Evolutionary conservation across 37 sponge, comb jelly and placozoan species (phyloP).

Genomic region (Beroe forskalii): DNA sequence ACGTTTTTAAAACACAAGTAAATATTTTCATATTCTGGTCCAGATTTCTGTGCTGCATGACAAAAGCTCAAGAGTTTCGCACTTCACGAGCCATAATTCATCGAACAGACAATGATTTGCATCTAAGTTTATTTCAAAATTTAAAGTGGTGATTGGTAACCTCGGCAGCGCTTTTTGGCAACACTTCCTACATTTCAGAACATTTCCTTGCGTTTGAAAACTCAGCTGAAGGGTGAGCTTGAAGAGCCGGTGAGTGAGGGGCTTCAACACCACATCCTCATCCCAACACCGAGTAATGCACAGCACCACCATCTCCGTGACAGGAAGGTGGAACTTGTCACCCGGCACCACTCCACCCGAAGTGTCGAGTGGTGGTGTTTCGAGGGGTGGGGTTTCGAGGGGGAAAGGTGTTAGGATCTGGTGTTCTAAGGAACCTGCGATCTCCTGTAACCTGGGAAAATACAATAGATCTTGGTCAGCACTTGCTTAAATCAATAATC

Average conservation of each 20-base stretch:
- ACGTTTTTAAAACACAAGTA: no score
- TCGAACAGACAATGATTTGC: no score
- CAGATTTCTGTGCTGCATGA: no score
- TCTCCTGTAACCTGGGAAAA: slow-evolving; percentile 80
- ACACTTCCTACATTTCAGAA: no score
- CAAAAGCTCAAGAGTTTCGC: no score
- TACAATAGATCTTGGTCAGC: no score
- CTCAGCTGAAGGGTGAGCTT: slow-evolving; percentile 90
- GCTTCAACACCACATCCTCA: slow-evolving; percentile 71
- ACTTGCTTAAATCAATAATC: no score
- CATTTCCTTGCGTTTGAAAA: not conserved
- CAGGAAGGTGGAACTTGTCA: slow-evolving; percentile 67
- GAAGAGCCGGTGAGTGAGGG: slow-evolving; percentile 89
- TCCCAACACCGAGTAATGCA: slow-evolving; percentile 81
- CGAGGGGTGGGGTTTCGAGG: not conserved
- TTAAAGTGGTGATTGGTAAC: no score
- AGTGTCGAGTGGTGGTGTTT: not conserved
- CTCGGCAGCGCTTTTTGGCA: no score
- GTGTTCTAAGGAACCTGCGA: slow-evolving; percentile 77
- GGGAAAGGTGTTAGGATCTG: slow-evolving; percentile 68
- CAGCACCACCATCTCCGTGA: slow-evolving; percentile 68
- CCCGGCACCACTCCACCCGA: not conserved
- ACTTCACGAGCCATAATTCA: no score
- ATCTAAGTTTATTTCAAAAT: no score
- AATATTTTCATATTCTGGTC: no score